Conservation (phyloP, 2,113 vertebrate genomes). For the Cochlearius cochlearius region DNA sequence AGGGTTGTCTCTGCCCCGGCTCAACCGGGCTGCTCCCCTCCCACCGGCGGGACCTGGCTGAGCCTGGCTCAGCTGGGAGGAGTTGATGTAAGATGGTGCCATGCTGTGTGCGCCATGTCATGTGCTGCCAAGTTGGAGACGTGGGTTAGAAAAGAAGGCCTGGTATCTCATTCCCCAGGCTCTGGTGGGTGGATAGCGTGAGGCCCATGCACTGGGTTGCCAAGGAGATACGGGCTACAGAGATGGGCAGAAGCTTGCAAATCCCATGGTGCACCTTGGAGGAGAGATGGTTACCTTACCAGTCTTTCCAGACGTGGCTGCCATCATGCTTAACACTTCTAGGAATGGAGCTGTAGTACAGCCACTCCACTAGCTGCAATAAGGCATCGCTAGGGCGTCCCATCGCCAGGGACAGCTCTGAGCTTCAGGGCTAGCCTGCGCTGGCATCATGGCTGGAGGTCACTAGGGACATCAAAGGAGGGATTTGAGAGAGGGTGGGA, state of each 20-base stretch:
- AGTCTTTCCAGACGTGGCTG: slow-evolving; percentile 66
- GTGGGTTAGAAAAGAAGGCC: slow-evolving; percentile 73
- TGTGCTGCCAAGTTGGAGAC: slow-evolving; percentile 66
- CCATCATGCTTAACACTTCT: slow-evolving; percentile 70
- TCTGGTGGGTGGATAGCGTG: slow-evolving; percentile 71
- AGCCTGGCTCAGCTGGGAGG: slow-evolving; percentile 43
- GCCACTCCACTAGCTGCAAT: slow-evolving; percentile 69
- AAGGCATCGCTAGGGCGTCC: slow-evolving; percentile 64
- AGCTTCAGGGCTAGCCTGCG: slow-evolving; percentile 70
- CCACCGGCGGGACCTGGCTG: background rate
- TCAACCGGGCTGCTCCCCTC: slow-evolving; percentile 30
- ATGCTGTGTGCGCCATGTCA: slow-evolving; percentile 71
- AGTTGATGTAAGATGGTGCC: slow-evolving; percentile 60
- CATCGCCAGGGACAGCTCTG: slow-evolving; percentile 68
- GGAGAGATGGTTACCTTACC: slow-evolving; percentile 71
- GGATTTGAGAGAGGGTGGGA: slow-evolving; percentile 59
- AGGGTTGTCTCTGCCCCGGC: background rate
- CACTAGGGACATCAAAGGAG: slow-evolving; percentile 75
- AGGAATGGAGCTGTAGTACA: slow-evolving; percentile 68
- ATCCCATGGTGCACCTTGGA: slow-evolving; percentile 65
- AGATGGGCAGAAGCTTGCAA: slow-evolving; percentile 69
- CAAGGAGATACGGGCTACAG: slow-evolving; percentile 62
- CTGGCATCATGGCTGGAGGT: slow-evolving; percentile 70
- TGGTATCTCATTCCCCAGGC: slow-evolving; percentile 66
- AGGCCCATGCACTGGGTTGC: slow-evolving; percentile 73